Conservation (phyloP, 2,113 vertebrate species). For the Saguinus imperator region DNA sequence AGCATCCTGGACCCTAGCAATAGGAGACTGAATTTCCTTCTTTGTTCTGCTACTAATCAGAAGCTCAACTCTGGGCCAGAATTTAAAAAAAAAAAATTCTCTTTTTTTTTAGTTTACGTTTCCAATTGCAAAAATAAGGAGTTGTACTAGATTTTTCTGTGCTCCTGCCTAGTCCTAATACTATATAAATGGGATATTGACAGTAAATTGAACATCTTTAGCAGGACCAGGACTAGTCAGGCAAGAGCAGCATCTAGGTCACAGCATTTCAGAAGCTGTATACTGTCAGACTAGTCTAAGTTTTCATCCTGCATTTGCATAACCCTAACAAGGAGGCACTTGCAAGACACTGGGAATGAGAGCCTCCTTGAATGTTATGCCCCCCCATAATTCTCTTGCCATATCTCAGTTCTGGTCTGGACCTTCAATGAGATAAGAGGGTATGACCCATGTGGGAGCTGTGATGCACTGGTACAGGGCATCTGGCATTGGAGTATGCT, state of each 20-base stretch:
- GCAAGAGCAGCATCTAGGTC: no score
- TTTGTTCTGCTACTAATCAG: background rate
- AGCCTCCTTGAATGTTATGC: background rate
- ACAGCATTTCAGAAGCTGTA: accelerated
- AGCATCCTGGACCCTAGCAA: background rate
- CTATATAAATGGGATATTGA: no score
- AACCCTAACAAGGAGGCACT: background rate
- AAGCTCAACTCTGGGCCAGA: background rate
- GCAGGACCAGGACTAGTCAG: background rate
- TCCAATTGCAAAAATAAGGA: background rate
- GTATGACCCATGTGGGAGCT: accelerated
- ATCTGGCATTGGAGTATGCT: accelerated
- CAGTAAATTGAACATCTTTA: background rate
- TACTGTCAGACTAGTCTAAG: no score
- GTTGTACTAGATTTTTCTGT: background rate
- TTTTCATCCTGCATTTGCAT: no score
- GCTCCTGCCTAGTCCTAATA: background rate
- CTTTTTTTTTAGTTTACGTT: background rate
- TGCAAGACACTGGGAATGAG: background rate
- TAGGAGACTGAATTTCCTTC: background rate
- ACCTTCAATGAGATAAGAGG: background rate
- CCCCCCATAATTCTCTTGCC: background rate
- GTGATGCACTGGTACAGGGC: accelerated
- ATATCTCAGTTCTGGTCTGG: background rate
- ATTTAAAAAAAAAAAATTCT: no score